These are phyloP conservation scores for Chelon labrosus DNA, from an alignment of 2,797 vertebrate genomes.

Conservation along the genomic window DNA sequence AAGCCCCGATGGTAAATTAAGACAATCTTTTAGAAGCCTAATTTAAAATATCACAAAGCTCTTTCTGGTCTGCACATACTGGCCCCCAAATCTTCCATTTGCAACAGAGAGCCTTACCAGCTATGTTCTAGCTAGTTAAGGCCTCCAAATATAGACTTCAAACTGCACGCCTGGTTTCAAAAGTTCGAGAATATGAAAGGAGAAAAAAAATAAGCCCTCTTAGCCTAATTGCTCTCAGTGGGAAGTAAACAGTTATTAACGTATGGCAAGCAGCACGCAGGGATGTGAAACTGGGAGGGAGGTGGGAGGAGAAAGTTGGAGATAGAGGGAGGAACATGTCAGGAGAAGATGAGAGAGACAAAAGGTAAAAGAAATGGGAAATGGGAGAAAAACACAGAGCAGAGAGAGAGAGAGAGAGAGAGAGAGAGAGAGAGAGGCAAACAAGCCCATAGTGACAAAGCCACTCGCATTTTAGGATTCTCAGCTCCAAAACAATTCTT, in stretches of 20 bases:
- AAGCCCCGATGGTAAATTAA: slow-evolving; percentile 9
- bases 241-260: slow-evolving; percentile 83
- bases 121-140: slow-evolving; percentile 13
- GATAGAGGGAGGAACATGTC: slow-evolving; percentile 49
- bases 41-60: slow-evolving; percentile 22
- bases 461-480: slow-evolving; percentile 65
- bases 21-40: not conserved
- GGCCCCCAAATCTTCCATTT: slow-evolving; percentile 13
- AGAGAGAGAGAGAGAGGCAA: slow-evolving; percentile 32
- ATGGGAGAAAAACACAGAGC: slow-evolving; percentile 19
- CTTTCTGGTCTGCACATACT: not conserved
- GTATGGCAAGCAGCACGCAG: slow-evolving; percentile 72
- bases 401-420: slow-evolving; percentile 14
- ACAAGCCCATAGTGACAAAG: slow-evolving; percentile 60
- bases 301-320: slow-evolving; percentile 54
- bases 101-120: not conserved
- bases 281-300: slow-evolving; percentile 68
- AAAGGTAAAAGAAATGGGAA: slow-evolving; percentile 25
- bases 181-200: slow-evolving; percentile 61
- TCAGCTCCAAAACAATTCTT: slow-evolving; percentile 71
- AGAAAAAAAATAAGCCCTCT: slow-evolving; percentile 48
- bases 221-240: slow-evolving; percentile 82
- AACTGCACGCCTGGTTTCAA: slow-evolving; percentile 43
- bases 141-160: slow-evolving; percentile 42
- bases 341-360: slow-evolving; percentile 52